Evolutionary conservation across 2,888 invertebrate species (phyloP), one percentile per base, ranked within the genome.

Genomic region (Volucella inanis): DNA sequence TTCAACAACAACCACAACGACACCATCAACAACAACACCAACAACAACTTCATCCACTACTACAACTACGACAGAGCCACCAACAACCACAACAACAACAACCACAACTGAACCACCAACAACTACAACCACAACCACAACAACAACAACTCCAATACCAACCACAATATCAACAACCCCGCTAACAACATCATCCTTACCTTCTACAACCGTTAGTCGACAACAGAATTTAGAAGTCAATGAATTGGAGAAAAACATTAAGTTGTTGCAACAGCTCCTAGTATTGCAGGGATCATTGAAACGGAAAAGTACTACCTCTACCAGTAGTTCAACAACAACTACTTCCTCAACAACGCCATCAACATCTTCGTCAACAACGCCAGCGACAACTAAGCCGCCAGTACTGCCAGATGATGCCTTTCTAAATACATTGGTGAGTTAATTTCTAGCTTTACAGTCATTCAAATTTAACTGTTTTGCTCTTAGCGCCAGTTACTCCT

Each of bases 391-490:
- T 22, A 22, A 22, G 22, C 3, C 22, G 3, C 22, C 22, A 4
- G 22, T 4, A 22, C 22, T 22, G 88, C 93, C 93, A 3, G 93
- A 93, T 52, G 90, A 92, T 89, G 94, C 93, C 50, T 94, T 94
- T 89, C 90, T 94, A 31, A 93, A 94, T 88, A 94, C 94, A 88
- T 92, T 94, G 93, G 94, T 94, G 92, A 90, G 91, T 88, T 31
- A 0, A 43, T 14, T 12, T 11, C 10, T 50, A 38, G 3, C n/a
- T 8, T 43, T 1, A 1, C 2, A 15, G 9, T 14, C n/a, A 18
- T 55, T 18, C 14, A 31, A 6, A 2, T 6, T 22, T 49, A 45
- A n/a, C 41, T 71, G 31, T 15, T 22, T 43, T 12, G 43, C 11
- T 75, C 74, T 14, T 47, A 88, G 88, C 86, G 87, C 22, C 85